Conservation (phyloP, 1,140 invertebrate species). For the Sminthurinus signatus region DNA sequence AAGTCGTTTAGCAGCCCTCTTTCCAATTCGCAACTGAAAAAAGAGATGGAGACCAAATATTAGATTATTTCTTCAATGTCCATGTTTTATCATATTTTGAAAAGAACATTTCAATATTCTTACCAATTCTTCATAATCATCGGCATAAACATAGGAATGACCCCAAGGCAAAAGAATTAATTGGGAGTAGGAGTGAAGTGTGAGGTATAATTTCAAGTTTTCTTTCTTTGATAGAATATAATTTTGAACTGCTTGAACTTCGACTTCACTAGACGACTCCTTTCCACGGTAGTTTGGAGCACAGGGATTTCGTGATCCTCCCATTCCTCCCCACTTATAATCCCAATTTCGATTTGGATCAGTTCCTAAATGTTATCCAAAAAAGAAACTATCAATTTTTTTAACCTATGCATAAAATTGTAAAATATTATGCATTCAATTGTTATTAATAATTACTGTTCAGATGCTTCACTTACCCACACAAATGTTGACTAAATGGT, state of each 20-base stretch:
- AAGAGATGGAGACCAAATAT: too few relatives aligned
- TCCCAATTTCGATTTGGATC: conserved; percentile 49
- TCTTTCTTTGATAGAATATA: conserved; percentile 52
- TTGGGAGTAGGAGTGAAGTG: conserved; percentile 83
- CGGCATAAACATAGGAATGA: background rate
- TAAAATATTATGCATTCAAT: too few relatives aligned
- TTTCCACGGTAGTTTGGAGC: conserved; percentile 20
- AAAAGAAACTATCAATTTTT: background rate
- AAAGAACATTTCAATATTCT: too few relatives aligned
- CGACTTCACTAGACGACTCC: conserved; percentile 45
- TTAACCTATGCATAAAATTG: too few relatives aligned
- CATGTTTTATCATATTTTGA: too few relatives aligned
- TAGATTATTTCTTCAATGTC: too few relatives aligned
- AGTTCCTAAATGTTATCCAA: background rate
- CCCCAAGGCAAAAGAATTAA: conserved; percentile 10
- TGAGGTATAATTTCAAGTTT: conserved; percentile 64
- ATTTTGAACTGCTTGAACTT: conserved; percentile 67
- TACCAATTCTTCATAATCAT: conserved; percentile 10
- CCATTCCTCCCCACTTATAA: conserved; percentile 19
- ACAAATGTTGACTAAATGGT: background rate
- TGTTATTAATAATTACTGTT: too few relatives aligned
- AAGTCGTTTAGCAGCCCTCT: conserved; percentile 59
- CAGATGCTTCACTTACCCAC: too few relatives aligned
- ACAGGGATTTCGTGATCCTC: conserved; percentile 24
- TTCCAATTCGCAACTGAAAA: conserved; percentile 52